Conservation (phyloP, 2,797 vertebrate genomes). For the Neomorphus geoffroyi region DNA sequence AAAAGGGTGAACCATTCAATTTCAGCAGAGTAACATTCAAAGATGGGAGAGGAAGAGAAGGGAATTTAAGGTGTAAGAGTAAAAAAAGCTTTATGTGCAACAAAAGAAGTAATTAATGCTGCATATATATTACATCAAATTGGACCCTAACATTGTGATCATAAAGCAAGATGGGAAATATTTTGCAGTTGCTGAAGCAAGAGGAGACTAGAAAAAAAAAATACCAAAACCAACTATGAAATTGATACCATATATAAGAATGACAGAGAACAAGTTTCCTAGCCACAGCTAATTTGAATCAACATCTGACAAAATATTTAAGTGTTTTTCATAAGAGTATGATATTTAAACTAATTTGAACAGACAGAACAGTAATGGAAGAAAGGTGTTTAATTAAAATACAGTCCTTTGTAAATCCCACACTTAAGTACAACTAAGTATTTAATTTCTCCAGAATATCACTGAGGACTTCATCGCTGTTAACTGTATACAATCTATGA, state of each 20-base stretch:
- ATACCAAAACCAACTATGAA: no score
- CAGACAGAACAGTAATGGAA: slow-evolving; percentile 53
- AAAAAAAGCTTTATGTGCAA: slow-evolving; percentile 28
- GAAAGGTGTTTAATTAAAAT: slow-evolving; percentile 69
- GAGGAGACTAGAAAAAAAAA: neutral
- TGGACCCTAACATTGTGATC: neutral
- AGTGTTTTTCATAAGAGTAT: slow-evolving; percentile 19
- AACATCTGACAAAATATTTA: slow-evolving; percentile 53
- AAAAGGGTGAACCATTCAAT: slow-evolving; percentile 31
- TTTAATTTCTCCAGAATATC: slow-evolving; percentile 34
- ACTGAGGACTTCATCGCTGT: neutral
- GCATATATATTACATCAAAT: neutral
- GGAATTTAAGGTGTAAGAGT: slow-evolving; percentile 43
- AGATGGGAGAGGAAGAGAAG: slow-evolving; percentile 8
- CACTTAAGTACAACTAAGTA: slow-evolving; percentile 25
- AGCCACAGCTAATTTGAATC: slow-evolving; percentile 53
- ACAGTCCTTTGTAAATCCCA: slow-evolving; percentile 36
- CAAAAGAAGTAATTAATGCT: neutral
- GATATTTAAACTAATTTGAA: slow-evolving; percentile 64
- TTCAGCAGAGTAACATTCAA: slow-evolving; percentile 51
- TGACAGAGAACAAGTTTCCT: slow-evolving; percentile 40
- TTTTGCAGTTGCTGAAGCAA: neutral
- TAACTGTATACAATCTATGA: neutral
- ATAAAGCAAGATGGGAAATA: slow-evolving; percentile 16
- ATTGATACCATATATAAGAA: slow-evolving; percentile 37